Conservation (phyloP, 2,888 invertebrate genomes). For the Leptinotarsa haldemani region DNA sequence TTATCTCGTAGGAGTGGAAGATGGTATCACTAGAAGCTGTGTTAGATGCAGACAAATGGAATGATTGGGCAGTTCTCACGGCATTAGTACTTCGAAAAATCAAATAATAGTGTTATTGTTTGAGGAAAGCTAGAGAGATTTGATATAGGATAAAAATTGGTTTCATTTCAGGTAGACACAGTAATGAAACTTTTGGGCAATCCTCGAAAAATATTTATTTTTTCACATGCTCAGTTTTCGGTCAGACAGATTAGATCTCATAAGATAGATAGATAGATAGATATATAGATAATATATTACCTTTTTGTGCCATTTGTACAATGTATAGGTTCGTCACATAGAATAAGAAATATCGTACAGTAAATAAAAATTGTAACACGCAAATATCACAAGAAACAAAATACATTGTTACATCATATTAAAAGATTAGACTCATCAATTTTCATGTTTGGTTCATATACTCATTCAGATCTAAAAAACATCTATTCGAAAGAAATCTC, state of each 20-base stretch:
- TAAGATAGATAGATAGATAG: no score
- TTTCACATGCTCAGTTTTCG: neutral
- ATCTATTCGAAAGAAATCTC: no score
- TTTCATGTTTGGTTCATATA: no score
- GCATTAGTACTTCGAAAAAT: slow-evolving; percentile 46
- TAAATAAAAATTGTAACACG: no score
- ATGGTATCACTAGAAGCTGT: slow-evolving; percentile 49
- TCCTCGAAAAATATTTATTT: neutral
- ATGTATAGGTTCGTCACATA: no score
- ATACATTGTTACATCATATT: no score
- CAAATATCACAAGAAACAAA: no score
- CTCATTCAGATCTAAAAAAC: no score
- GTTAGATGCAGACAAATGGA: slow-evolving; percentile 50
- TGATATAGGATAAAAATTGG: neutral
- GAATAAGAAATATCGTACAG: no score
- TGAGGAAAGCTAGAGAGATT: slow-evolving; percentile 14
- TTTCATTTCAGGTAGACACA: slow-evolving; percentile 2
- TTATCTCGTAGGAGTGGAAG: slow-evolving; percentile 45
- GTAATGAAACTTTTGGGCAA: neutral
- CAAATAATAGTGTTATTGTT: slow-evolving; percentile 51
- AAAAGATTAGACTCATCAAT: no score
- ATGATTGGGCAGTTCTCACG: slow-evolving; percentile 51
- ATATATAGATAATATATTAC: no score
- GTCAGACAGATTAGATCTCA: neutral
- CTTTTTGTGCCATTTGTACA: no score